These are phyloP conservation scores for Upupa epops DNA, from an alignment of 2,113 vertebrate species.

Conservation along the genomic window DNA sequence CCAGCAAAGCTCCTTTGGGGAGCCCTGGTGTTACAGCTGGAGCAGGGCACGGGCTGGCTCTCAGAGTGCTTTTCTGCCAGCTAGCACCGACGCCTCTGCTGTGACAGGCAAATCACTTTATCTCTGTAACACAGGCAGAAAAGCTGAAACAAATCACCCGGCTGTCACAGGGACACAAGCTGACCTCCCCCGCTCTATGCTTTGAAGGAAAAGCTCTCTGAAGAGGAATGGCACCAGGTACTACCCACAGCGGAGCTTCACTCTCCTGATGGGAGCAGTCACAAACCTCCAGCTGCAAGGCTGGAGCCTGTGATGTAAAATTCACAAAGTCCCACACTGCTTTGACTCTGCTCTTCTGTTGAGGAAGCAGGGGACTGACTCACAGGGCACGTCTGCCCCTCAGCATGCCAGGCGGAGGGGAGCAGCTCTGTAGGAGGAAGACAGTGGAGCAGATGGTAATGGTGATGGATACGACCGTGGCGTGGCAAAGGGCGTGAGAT, in stretches of 20 bases:
- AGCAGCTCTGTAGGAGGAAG: neutral
- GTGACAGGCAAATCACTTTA: slow-evolving; percentile 50
- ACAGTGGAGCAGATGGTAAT: accelerated
- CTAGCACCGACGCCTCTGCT: neutral
- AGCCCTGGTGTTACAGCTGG: neutral
- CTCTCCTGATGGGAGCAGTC: neutral
- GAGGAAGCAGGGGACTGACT: neutral
- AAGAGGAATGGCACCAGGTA: neutral
- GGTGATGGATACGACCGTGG: neutral
- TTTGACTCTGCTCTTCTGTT: neutral
- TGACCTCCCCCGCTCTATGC: neutral
- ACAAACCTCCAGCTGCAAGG: neutral
- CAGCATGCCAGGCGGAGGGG: too few species aligned
- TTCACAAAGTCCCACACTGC: neutral
- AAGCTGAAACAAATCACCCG: slow-evolving; percentile 44
- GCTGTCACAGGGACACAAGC: neutral
- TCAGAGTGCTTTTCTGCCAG: neutral
- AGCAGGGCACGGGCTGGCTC: slow-evolving; percentile 21
- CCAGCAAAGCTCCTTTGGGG: neutral
- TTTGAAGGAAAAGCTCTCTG: neutral
- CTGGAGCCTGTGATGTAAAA: neutral
- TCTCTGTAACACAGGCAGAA: slow-evolving; percentile 46
- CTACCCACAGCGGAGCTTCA: neutral
- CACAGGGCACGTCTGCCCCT: accelerated
- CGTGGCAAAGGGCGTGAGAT: neutral